Evolutionary conservation across 1,140 invertebrate genomes (phyloP).

Genomic region (Metopolophium dirhodum): DNA sequence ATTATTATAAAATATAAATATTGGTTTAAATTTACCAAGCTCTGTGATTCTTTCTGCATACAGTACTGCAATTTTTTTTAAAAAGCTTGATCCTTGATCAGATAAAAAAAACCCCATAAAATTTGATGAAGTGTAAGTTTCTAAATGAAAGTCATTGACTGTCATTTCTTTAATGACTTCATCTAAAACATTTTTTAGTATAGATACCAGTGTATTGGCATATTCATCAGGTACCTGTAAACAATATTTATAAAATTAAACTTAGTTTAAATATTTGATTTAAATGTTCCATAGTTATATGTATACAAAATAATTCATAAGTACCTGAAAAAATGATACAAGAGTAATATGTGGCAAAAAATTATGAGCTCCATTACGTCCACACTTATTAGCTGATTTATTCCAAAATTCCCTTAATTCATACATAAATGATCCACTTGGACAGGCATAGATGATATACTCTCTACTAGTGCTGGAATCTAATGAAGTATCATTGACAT

Average conservation of each 20-base stretch:
- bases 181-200: constrained; percentile 72
- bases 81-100: constrained; percentile 76
- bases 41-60: constrained; percentile 79
- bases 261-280: not conserved
- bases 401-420: constrained; percentile 80
- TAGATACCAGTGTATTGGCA: constrained; percentile 70
- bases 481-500: constrained; percentile 81
- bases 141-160: constrained; percentile 70
- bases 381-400: constrained; percentile 75
- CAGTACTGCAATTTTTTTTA: constrained; percentile 76
- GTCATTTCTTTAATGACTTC: constrained; percentile 66
- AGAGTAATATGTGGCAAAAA: constrained; percentile 88
- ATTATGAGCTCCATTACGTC: constrained; percentile 89
- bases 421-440: constrained; percentile 75
- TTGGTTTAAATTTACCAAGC: constrained; percentile 68
- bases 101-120: constrained; percentile 87
- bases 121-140: constrained; percentile 82
- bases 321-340: constrained; percentile 86
- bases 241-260: constrained; percentile 57
- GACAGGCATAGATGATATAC: constrained; percentile 86
- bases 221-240: constrained; percentile 76
- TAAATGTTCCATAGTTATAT: not conserved
- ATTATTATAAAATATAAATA: not conserved
- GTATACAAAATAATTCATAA: not conserved
- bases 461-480: constrained; percentile 78